Evolutionary conservation across 2,888 invertebrate species (phyloP), one percentile per base, ranked within the genome.

Genomic region (Plagodis pulveraria): DNA sequence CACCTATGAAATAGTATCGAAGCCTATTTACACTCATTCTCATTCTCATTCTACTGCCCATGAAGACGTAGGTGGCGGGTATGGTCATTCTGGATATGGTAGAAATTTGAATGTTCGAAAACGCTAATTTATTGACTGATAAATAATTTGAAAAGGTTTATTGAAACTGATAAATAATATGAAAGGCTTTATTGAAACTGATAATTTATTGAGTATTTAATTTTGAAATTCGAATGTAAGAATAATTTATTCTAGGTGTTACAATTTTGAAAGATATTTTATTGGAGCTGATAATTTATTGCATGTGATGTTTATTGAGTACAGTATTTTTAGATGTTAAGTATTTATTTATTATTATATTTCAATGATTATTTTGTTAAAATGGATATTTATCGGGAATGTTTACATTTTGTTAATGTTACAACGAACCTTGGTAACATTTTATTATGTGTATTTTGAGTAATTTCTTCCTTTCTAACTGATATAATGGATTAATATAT

Each of bases 1-100:
- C 7, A 97, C 97, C 0, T 97, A 97, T 77, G 97, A 97, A 86
- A 96, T 97, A 62, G 95, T 97, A 6, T 95, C 96, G 44, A 97
- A 97, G 71, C 97, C 97, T 0, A 92, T 97, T 0, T 96, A 97
- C 80, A 94, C 95, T 0, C 95, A 95, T 34, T 91, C 93, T 5
- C 94, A 94, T 58, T 90, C 93, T 0, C 94, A 94, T 54, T 94
- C 94, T 0, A 93, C 94, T 0, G 93, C 92, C 5, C 94, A 94
- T 70, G 94, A 94, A 62, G 94, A 94, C 55, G 93, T 87, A 0
- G 93, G 69, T 0, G 67, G 93, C 0, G 93, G 91, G 0, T 92
- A 93, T 44, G 93, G 93, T 0, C 94, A 93, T 74, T 93, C 93
- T 0, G 94, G 94, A 0, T 94, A 94, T 43, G 93, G 92, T 0